These are phyloP conservation scores for Lasius platythorax DNA, from an alignment of 2,888 invertebrate species.

Conservation along the genomic window DNA sequence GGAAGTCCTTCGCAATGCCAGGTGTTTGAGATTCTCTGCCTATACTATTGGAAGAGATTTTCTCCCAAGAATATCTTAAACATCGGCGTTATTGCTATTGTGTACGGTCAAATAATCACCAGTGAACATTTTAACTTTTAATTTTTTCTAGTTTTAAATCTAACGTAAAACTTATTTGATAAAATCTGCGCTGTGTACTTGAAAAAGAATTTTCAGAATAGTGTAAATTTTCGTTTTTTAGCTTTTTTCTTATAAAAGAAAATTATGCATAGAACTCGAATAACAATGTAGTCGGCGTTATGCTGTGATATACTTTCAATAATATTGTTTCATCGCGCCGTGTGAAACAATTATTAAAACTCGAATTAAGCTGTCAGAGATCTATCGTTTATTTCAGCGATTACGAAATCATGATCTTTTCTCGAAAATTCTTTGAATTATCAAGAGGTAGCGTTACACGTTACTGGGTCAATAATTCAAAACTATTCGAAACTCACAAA, in stretches of 20 bases:
- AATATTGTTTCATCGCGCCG: background rate
- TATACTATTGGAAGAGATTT: slow-evolving; percentile 32
- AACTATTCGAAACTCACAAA: slow-evolving; percentile 24
- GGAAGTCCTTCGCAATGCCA: slow-evolving; percentile 33
- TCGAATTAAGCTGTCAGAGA: slow-evolving; percentile 20
- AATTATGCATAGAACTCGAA: background rate
- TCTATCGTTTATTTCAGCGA: background rate
- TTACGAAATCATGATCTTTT: background rate
- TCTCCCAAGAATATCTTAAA: slow-evolving; percentile 14
- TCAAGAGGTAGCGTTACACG: background rate
- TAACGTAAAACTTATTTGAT: background rate
- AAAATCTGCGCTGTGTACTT: background rate
- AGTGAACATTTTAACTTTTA: slow-evolving; percentile 1
- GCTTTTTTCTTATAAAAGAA: background rate
- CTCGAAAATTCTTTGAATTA: background rate
- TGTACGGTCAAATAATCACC: background rate
- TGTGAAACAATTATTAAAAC: slow-evolving; percentile 19
- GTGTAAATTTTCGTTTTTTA: background rate
- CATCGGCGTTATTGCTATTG: background rate
- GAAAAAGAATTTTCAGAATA: background rate
- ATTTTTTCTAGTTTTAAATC: background rate
- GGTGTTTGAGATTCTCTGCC: slow-evolving; percentile 34
- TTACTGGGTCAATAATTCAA: slow-evolving; percentile 11
- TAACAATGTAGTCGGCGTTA: background rate
- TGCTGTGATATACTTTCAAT: slow-evolving; percentile 2